Base-by-base conservation (phyloP, 2,888 invertebrate species). In the Trichacis sp. region DNA sequence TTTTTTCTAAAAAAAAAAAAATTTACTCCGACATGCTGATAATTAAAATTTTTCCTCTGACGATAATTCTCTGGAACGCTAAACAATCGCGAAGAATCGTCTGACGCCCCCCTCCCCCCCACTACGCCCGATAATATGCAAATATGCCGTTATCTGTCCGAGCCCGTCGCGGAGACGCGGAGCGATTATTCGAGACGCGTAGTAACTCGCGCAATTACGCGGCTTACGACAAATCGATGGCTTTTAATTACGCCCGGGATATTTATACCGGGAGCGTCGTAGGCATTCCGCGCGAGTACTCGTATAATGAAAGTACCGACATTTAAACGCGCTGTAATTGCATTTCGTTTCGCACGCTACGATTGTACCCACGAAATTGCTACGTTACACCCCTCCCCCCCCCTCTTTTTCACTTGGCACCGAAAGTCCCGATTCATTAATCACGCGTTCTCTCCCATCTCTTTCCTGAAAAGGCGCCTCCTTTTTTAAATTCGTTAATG, bases 81-180 rank as follows among this genome's bases (percentile, higher is more conserved):
- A 24, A 24, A 24, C 24, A 24, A 24, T 24, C 24, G 24, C 24
- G 24, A 5, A 8, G 24, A 3, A 24, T n/a, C n/a, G n/a, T n/a
- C n/a, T n/a, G n/a, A n/a, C n/a, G n/a, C n/a, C n/a, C n/a, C n/a
- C n/a, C n/a, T n/a, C n/a, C n/a, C n/a, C n/a, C n/a, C n/a, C n/a
- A n/a, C n/a, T n/a, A n/a, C n/a, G n/a, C n/a, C 11, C 75, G 83
- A 82, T 83, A 82, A 82, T 83, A 83, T 83, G 83, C 82, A 82
- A 83, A 83, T 83, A 82, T 81, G 77, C 74, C 72, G 81, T 81
- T 83, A 83, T 83, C 83, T 80, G 63, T 71, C 54, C 61, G 64
- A 59, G 56, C 54, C 60, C 57, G 47, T 45, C 64, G 60, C 61
- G 55, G 30, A 49, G 50, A 50, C 24, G 33, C 43, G 59, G 62